Conservation (phyloP, 2,113 vertebrate species). For the Laticauda laticaudata region DNA sequence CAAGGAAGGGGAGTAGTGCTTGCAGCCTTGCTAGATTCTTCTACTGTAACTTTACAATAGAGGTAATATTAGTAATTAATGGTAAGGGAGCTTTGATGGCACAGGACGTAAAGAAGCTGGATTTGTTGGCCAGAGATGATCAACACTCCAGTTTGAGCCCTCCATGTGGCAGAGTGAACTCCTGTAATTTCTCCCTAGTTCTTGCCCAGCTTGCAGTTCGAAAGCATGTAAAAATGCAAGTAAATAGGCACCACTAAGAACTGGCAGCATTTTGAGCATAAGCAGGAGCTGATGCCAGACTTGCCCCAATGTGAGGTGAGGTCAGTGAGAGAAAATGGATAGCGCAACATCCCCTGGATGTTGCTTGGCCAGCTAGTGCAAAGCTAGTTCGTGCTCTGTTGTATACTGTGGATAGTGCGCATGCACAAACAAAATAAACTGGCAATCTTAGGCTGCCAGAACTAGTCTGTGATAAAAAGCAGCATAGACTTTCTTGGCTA, state of each 20-base stretch:
- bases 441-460: no score
- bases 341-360: not conserved
- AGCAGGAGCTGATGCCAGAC: not conserved
- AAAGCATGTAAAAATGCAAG: not conserved
- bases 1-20: not conserved
- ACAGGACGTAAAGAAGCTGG: not conserved
- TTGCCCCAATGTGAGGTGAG: not conserved
- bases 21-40: not conserved
- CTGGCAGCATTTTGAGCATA: not conserved
- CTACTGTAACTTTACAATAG: not conserved
- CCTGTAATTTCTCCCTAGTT: not conserved
- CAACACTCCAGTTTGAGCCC: not conserved
- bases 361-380: not conserved
- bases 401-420: not conserved
- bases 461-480: no score
- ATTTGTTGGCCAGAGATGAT: not conserved
- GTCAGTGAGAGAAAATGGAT: not conserved
- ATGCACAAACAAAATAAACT: not conserved
- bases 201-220: not conserved
- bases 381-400: not conserved
- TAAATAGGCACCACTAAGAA: not conserved
- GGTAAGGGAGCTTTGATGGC: not conserved
- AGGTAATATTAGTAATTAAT: not conserved
- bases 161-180: not conserved
- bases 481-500: no score